These are phyloP conservation scores for Labeo rohita DNA, from an alignment of 2,113 vertebrate species.

Conservation along the genomic window DNA sequence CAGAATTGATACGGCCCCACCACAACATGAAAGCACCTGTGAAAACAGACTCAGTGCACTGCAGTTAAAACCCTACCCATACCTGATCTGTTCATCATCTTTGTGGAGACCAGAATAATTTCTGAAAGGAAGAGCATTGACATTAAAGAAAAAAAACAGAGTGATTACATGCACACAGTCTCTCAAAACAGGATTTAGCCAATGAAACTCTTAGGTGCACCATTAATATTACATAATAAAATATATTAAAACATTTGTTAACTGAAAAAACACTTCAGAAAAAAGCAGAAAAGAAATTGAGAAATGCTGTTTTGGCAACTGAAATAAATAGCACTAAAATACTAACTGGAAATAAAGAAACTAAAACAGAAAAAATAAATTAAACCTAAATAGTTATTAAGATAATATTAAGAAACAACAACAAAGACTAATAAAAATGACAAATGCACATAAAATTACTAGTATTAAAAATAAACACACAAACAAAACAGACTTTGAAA, in stretches of 20 bases:
- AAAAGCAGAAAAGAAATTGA: too few relatives aligned
- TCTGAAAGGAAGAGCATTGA: constrained; percentile 67
- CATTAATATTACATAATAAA: background rate
- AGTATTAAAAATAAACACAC: too few relatives aligned
- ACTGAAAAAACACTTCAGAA: background rate
- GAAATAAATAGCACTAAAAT: background rate
- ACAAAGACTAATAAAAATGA: too few relatives aligned
- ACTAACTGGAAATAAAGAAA: background rate
- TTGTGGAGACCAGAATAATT: constrained; percentile 72
- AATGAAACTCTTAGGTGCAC: background rate
- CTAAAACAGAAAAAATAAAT: too few relatives aligned
- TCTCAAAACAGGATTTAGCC: background rate
- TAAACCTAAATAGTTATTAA: too few relatives aligned
- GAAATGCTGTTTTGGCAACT: too few relatives aligned
- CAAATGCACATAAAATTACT: too few relatives aligned
- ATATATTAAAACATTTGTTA: background rate
- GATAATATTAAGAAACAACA: too few relatives aligned
- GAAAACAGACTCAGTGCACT: constrained; percentile 21
- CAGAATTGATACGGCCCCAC: constrained; percentile 26
- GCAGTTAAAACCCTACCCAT: constrained; percentile 45
- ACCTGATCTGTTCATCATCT: constrained; percentile 72
- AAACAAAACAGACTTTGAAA: too few relatives aligned
- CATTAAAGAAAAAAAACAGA: background rate
- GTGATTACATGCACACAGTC: background rate
- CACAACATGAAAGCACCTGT: constrained; percentile 34